These are phyloP conservation scores for Ploceus nigricollis DNA, from an alignment of 2,113 vertebrate genomes.

Conservation along the genomic window DNA sequence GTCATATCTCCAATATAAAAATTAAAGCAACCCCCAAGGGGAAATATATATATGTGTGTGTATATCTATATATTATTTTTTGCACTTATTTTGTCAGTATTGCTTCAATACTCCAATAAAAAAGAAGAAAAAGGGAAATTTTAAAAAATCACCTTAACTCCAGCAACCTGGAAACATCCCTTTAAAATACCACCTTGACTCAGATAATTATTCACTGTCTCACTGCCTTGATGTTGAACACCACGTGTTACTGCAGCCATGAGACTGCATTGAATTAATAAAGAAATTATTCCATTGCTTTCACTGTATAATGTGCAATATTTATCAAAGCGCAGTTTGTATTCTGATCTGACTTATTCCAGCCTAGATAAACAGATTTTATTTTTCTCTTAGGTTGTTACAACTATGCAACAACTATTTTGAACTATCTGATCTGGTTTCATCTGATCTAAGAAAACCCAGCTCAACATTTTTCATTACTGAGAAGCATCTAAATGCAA, in stretches of 20 bases:
- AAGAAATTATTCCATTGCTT: not conserved
- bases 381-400: not conserved
- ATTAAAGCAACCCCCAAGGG: not conserved
- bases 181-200: not conserved
- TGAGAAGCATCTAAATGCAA: not conserved
- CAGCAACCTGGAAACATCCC: not conserved
- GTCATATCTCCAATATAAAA: not conserved
- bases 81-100: not conserved
- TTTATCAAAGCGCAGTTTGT: not conserved
- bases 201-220: not conserved
- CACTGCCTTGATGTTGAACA: not conserved
- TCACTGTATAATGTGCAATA: not conserved
- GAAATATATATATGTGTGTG: too few relatives aligned
- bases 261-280: not conserved
- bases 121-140: not conserved
- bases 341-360: not conserved
- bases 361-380: not conserved
- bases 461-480: constrained; percentile 3
- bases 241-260: not conserved
- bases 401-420: not conserved
- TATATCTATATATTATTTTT: not conserved
- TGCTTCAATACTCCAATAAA: not conserved
- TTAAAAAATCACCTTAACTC: not conserved
- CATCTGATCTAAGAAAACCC: not conserved
- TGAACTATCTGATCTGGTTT: not conserved